Conservation (phyloP, 2,888 invertebrate species). For the Tachystola acroxantha region DNA sequence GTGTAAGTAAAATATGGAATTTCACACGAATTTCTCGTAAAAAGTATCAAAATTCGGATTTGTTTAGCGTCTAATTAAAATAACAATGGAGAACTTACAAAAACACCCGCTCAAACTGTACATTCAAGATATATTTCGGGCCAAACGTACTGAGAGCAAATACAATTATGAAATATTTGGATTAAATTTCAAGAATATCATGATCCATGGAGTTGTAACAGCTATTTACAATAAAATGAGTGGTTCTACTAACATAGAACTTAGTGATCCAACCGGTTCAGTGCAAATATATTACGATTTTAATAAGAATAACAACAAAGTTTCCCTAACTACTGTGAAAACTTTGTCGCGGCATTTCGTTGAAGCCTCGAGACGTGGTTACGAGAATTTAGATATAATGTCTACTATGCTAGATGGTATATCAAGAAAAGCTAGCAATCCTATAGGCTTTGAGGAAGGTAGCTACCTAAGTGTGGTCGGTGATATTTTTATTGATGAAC, state of each 20-base stretch:
- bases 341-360: constrained; percentile 40
- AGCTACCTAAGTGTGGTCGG: constrained; percentile 49
- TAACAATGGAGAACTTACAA: constrained; percentile 32
- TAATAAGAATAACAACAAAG: constrained; percentile 41
- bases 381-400: constrained; percentile 45
- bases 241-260: constrained; percentile 44
- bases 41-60: no score
- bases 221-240: constrained; percentile 42
- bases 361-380: constrained; percentile 33
- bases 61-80: no score
- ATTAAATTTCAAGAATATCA: constrained; percentile 58
- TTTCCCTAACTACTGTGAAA: constrained; percentile 32
- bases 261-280: constrained; percentile 60
- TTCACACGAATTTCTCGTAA: no score
- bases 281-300: constrained; percentile 54
- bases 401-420: constrained; percentile 45
- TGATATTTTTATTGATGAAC: constrained; percentile 58
- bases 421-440: constrained; percentile 28
- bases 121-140: constrained; percentile 66
- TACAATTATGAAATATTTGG: constrained; percentile 60
- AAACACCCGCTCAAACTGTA: constrained; percentile 54
- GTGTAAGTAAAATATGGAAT: no score
- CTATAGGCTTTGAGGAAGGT: constrained; percentile 41
- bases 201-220: constrained; percentile 62
- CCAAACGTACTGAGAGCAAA: constrained; percentile 47